Evolutionary conservation across 2,888 invertebrate species (phyloP).

Genomic region (Griposia aprilina): DNA sequence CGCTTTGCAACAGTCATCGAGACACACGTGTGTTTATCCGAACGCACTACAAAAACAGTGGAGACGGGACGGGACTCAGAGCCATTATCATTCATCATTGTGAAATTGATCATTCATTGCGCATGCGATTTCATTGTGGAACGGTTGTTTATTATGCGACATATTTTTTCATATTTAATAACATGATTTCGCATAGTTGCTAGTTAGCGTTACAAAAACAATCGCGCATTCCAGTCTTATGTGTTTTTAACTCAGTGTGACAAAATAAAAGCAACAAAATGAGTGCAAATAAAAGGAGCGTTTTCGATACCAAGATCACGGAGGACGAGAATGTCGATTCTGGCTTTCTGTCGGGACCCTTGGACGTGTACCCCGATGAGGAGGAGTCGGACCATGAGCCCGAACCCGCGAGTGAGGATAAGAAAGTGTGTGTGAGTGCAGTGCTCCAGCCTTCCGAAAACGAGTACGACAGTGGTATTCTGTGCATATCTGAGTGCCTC

Average conservation of each 20-base stretch:
- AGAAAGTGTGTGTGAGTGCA: constrained; percentile 74
- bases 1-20: constrained; percentile 37
- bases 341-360: constrained; percentile 80
- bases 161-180: constrained; percentile 67
- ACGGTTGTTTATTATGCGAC: constrained; percentile 70
- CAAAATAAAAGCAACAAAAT: constrained; percentile 76
- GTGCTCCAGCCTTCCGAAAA: constrained; percentile 55
- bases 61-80: constrained; percentile 29
- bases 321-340: constrained; percentile 83
- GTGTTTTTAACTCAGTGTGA: constrained; percentile 60
- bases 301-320: constrained; percentile 80
- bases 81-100: constrained; percentile 35
- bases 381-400: constrained; percentile 53
- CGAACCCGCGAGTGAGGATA: constrained; percentile 67
- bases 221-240: constrained; percentile 46
- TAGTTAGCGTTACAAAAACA: constrained; percentile 61
- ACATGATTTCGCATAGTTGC: constrained; percentile 77
- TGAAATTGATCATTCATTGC: constrained; percentile 73
- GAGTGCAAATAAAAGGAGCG: constrained; percentile 85
- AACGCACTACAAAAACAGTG: constrained; percentile 50
- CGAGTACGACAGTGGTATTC: constrained; percentile 91
- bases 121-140: constrained; percentile 72
- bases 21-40: constrained; percentile 63
- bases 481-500: constrained; percentile 90
- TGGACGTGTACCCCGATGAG: constrained; percentile 68